Percentiles rank a stretch among this genome's conserved stretches.
Conservation (phyloP, 2,797 vertebrate species). For the Gambusia yucatana region DNA sequence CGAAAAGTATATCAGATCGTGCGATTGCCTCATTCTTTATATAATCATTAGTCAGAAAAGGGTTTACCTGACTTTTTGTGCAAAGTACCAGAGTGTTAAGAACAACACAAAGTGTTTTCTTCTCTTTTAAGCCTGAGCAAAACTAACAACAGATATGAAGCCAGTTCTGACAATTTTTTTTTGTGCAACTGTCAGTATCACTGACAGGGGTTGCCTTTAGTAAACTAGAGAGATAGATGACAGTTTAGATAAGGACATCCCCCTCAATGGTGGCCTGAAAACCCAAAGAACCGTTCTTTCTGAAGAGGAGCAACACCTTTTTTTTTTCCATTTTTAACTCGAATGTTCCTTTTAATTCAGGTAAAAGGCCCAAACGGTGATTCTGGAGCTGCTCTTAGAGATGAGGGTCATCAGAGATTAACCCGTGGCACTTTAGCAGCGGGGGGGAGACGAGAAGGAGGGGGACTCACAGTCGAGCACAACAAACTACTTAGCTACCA, state of each 20-base stretch:
- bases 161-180: slow-evolving; percentile 53
- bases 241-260: slow-evolving; percentile 72
- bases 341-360: slow-evolving; percentile 81
- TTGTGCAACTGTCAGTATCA: slow-evolving; percentile 59
- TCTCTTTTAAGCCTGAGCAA: slow-evolving; percentile 47
- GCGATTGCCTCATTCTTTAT: slow-evolving; percentile 3
- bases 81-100: not conserved
- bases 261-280: slow-evolving; percentile 57
- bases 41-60: not conserved
- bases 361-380: slow-evolving; percentile 77
- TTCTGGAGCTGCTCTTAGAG: slow-evolving; percentile 66
- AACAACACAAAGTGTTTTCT: slow-evolving; percentile 22
- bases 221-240: slow-evolving; percentile 75
- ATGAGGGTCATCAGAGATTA: slow-evolving; percentile 81
- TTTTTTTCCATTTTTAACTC: slow-evolving; percentile 53
- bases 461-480: slow-evolving; percentile 66
- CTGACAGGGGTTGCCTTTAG: slow-evolving; percentile 62
- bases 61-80: slow-evolving; percentile 1
- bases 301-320: slow-evolving; percentile 66
- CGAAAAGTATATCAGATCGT: not conserved
- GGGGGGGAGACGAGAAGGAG: slow-evolving; percentile 59
- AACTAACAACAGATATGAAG: slow-evolving; percentile 59
- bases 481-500: slow-evolving; percentile 84
- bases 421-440: slow-evolving; percentile 80
- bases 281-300: slow-evolving; percentile 53